Base-by-base conservation (phyloP, 2,888 invertebrate genomes). In the Cheilosia pagana region DNA sequence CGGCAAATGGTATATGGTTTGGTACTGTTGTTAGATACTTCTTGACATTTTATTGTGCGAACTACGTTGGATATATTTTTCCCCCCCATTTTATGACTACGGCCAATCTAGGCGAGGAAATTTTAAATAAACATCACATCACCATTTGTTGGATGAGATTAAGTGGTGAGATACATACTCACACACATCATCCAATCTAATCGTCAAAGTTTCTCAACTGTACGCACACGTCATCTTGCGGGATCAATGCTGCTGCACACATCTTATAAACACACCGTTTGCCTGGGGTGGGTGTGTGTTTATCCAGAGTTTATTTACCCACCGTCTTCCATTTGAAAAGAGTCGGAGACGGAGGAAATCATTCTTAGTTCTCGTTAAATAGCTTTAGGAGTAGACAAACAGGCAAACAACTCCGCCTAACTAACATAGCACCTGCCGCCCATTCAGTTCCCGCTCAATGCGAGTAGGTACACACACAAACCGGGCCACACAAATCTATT, bases 361-460 rank as follows among this genome's bases (percentile, higher is more conserved):
- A 60, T 53, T 70, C 72, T 74, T 70, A 48, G 79, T 70, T 85
- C 71, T 75, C 53, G 75, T 79, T 75, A 65, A 79, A 81, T 85
- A 81, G 79, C 70, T 81, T 76, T 62, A 70, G 75, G 60, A 75
- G 81, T 67, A 75, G 59, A 50, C 65, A 59, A 72, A 59, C 65
- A 67, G 14, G 31, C 53, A 74, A 81, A 83, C 77, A 82, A 70
- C 43, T 60, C 68, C 60, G 62, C 62, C 68, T 39, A 68, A 60
- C 63, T 68, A 78, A 79, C 71, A 67, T 85, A 43, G 67, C 85
- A 81, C 85, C 85, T 85, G 85, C 81, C 75, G 74, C 70, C 67
- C 68, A 70, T 63, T 74, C 68, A 62, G 21, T 8, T 14, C 53
- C 48, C 68, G 23, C 31, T 45, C 8, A 7, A 19, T 57, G 43